A percentile compares a stretch with the other conserved stretches of the same genome.
These are phyloP conservation scores for Tachuris rubrigastra DNA, from an alignment of 2,113 vertebrate genomes.

Conservation along the genomic window DNA sequence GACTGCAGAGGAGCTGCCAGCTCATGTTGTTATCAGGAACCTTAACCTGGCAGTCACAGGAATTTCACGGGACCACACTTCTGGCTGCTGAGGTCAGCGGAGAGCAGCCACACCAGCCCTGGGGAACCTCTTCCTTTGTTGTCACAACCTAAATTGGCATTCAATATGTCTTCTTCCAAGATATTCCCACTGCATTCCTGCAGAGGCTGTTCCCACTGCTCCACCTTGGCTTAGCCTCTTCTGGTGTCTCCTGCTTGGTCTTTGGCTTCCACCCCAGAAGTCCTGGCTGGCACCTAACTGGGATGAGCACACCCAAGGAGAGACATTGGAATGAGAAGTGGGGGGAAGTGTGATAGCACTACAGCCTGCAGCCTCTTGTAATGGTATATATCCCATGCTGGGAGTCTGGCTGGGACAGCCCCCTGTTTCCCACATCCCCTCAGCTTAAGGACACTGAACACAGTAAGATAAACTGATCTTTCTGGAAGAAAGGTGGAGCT, in stretches of 20 bases:
- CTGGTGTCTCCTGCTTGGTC: neutral
- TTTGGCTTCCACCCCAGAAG: neutral
- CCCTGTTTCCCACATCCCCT: neutral
- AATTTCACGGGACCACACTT: accelerated
- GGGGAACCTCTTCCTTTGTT: neutral
- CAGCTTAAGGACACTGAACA: neutral
- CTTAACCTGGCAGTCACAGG: neutral
- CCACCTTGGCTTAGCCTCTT: neutral
- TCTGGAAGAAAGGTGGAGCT: neutral
- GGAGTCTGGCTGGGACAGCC: neutral
- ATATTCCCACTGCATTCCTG: neutral
- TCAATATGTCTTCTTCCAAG: neutral
- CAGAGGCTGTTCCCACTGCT: neutral
- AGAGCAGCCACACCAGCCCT: accelerated
- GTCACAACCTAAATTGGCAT: neutral
- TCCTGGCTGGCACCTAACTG: neutral
- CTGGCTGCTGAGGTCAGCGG: neutral
- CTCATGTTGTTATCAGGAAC: neutral
- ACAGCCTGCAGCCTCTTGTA: neutral
- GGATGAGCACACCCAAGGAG: neutral
- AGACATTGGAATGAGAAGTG: accelerated
- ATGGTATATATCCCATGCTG: neutral
- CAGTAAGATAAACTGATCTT: neutral
- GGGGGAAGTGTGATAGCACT: neutral
- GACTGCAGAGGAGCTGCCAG: neutral